Evolutionary conservation across 2,113 vertebrate genomes (phyloP), one percentile per base, ranked within the genome.

Genomic region (Cranoglanis bouderius): DNA sequence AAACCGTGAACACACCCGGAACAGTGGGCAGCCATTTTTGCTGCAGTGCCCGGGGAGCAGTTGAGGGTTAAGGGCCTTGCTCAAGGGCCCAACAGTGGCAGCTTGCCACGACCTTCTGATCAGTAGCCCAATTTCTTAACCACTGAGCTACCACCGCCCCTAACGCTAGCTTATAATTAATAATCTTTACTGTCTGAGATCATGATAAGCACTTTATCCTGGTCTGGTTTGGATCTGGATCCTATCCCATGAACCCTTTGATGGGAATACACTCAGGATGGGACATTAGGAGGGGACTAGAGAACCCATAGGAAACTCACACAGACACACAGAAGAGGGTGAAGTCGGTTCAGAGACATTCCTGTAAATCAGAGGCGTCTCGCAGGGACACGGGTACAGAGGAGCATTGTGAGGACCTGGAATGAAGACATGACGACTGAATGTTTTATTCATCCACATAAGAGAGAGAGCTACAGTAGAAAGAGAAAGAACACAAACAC

Each of bases 311-410:
- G 72, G 38, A 75, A 75, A 43, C 40, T 43, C 74, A 77, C 24
- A 46, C 13, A 40, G 40, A 77, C 21, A 43, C 29, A 55, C 6
- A 38, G 14, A 59, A 57, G 29, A 82, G 53, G 32, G 8, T 38
- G 18, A 24, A 82, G 12, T 59, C 1, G 0, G 53, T 35, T 82
- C 26, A 38, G 80, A 67, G 43, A 38, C 59, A 24, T 6, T 53
- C 2, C 6, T 26, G 19, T 53, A 35, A 87, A 81, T 65, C 51
- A 29, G 55, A 70, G 75, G n/a, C 21, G 24, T 70, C 61, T 49
- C 63, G 4, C n/a, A 70, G 86, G 61, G 86, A 53, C 46, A 87
- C 29, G 26, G 59, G 86, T 21, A 87, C n/a, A 38, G 32, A 49
- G 3, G 6, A 35, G 57, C 46, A 81, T 88, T 83, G 87, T 88